Evolutionary conservation across 2,797 vertebrate genomes (phyloP).

Genomic region (Acipenser ruthenus): DNA sequence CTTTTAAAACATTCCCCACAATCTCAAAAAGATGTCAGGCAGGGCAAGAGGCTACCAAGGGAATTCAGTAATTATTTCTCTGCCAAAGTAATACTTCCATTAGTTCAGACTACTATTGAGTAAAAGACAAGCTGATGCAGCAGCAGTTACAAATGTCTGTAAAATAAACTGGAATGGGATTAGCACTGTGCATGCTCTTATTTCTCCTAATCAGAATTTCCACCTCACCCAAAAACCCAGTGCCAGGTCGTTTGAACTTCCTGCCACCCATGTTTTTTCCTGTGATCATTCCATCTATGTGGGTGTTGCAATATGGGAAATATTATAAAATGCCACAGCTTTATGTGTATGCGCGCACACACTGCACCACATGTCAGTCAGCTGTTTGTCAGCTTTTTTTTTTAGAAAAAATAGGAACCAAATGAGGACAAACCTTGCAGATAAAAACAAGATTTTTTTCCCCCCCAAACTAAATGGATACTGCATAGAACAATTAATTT

Average conservation of each 20-base stretch:
- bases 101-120: conserved; percentile 3
- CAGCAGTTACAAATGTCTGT: not conserved
- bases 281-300: conserved; percentile 10
- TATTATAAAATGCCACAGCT: not conserved
- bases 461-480: too few relatives aligned
- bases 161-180: not conserved
- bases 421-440: too few relatives aligned
- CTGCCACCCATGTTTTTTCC: conserved; percentile 7
- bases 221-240: not conserved
- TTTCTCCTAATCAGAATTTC: not conserved
- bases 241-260: conserved; percentile 10
- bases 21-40: too few relatives aligned
- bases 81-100: conserved; percentile 1
- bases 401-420: too few relatives aligned
- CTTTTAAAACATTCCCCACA: not conserved
- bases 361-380: conserved; percentile 8
- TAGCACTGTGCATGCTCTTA: not conserved
- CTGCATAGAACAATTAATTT: too few relatives aligned
- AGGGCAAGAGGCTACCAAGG: not conserved
- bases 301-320: conserved; percentile 16
- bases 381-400: conserved; percentile 3
- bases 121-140: not conserved
- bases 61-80: not conserved
- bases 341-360: not conserved
- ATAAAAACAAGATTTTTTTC: too few relatives aligned